phyloP scores from a whole-genome alignment of 2,797 vertebrate genomes.

The Australoheros facetus region DNA sequence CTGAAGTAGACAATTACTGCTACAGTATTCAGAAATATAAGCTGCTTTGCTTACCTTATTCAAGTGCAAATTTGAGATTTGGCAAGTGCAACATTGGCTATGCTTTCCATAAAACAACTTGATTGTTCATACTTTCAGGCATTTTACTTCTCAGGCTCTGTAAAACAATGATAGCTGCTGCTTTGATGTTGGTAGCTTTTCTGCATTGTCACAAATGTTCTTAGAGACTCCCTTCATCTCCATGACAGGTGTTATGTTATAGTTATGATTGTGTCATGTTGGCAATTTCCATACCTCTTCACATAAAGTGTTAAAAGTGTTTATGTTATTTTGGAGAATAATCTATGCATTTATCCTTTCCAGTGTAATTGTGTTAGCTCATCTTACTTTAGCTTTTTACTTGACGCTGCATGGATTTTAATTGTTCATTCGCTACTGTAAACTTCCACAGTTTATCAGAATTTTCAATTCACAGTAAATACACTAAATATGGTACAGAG shows the following conservation, averaged over 20 bases:
- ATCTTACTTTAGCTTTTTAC: background rate
- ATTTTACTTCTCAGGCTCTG: background rate
- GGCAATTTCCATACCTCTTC: background rate
- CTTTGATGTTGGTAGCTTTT: background rate
- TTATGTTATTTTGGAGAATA: background rate
- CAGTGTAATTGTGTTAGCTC: background rate
- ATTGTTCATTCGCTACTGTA: no score
- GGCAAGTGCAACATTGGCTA: background rate
- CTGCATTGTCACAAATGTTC: background rate
- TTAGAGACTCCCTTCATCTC: background rate
- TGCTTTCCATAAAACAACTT: background rate
- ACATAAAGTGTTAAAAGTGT: background rate
- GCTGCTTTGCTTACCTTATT: background rate
- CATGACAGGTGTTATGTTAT: background rate
- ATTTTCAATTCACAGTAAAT: no score
- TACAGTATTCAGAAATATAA: background rate
- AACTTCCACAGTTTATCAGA: no score
- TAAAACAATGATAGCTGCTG: background rate
- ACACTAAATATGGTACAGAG: no score
- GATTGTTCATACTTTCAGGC: background rate
- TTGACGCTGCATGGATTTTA: background rate
- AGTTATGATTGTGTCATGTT: background rate
- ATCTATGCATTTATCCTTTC: background rate
- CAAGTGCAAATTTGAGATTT: background rate
- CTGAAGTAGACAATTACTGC: background rate